Evolutionary conservation across 2,797 vertebrate genomes (phyloP).

Genomic region (Myiotriccus ornatus): DNA sequence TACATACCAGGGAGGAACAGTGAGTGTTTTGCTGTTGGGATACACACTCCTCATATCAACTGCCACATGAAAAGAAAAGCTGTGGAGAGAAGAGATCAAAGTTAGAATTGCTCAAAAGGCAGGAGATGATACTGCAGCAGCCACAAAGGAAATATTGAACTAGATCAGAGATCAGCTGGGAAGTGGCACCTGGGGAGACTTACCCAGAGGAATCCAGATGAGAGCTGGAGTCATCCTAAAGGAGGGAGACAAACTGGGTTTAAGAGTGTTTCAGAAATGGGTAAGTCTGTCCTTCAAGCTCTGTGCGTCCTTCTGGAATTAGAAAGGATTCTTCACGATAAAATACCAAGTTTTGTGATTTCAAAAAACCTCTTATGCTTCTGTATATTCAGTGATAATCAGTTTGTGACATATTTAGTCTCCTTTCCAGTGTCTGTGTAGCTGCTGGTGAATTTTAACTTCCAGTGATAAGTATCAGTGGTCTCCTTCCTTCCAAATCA

Average conservation of each 20-base stretch:
- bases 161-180: neutral
- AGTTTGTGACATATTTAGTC: no score
- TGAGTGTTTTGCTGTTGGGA: neutral
- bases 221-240: neutral
- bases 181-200: neutral
- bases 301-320: neutral
- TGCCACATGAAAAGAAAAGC: neutral
- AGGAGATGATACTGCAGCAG: neutral
- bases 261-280: accelerated
- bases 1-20: accelerated
- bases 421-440: neutral
- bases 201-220: accelerated
- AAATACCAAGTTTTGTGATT: neutral
- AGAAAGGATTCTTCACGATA: neutral
- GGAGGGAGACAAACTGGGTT: neutral
- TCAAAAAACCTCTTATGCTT: accelerated
- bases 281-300: neutral
- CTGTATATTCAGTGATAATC: accelerated
- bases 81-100: neutral
- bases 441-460: neutral
- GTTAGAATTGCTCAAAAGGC: neutral
- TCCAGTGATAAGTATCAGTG: neutral
- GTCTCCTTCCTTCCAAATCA: neutral
- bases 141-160: neutral
- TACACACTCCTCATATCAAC: neutral